Conservation (phyloP, 2,888 invertebrate genomes). For the Diploptera punctata region DNA sequence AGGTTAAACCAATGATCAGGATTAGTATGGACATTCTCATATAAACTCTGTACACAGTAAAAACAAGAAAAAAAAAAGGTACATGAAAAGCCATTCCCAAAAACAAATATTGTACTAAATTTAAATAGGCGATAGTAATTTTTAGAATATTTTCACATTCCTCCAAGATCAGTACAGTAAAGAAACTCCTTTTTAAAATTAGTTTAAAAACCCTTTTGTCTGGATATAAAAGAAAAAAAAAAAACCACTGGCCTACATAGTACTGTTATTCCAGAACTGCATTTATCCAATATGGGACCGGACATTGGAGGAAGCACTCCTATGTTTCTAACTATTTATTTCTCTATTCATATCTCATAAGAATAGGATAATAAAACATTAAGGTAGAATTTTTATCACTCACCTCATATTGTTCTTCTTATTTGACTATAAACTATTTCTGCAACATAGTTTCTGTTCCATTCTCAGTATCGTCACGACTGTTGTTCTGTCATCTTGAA, state of each 20-base stretch:
- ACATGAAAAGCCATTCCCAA: constrained; percentile 28
- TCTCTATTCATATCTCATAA: constrained; percentile 8
- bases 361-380: constrained; percentile 26
- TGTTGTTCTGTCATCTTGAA: no score
- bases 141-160: background rate
- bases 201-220: background rate
- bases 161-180: background rate
- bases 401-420: no score
- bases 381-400: no score
- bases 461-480: no score
- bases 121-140: constrained; percentile 6
- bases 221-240: no score
- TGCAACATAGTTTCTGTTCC: no score
- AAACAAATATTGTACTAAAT: constrained; percentile 1
- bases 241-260: background rate
- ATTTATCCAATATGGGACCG: background rate
- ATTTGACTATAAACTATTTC: no score
- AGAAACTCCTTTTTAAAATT: background rate
- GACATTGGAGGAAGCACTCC: background rate
- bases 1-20: constrained; percentile 15
- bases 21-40: constrained; percentile 8
- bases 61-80: background rate
- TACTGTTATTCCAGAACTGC: background rate
- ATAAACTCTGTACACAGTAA: constrained; percentile 2
- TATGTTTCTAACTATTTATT: background rate